phyloP scores from a whole-genome alignment of 2,888 invertebrate genomes.

The Epistrophe eligans region DNA sequence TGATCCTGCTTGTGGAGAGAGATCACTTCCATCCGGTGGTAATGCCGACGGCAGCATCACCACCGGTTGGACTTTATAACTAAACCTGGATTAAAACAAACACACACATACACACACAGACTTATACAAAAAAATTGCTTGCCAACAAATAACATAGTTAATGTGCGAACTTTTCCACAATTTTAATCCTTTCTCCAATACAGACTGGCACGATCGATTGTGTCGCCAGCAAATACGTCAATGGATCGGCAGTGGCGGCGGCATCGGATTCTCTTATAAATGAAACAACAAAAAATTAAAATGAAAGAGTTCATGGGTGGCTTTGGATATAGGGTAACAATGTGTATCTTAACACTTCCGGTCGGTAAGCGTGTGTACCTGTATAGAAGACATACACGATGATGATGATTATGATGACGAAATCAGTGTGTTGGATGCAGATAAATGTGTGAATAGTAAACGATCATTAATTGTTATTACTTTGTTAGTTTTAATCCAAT shows the following conservation, averaged over 20 bases:
- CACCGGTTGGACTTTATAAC: constrained; percentile 27
- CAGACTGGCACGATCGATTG: constrained; percentile 64
- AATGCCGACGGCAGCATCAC: neutral
- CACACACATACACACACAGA: constrained; percentile 5
- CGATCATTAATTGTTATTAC: constrained; percentile 67
- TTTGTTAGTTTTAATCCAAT: constrained; percentile 18
- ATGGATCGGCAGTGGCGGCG: constrained; percentile 21
- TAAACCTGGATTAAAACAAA: constrained; percentile 71
- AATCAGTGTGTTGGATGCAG: constrained; percentile 4
- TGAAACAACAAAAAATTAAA: neutral
- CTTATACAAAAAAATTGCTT: neutral
- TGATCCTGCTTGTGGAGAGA: constrained; percentile 62
- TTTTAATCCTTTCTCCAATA: constrained; percentile 64
- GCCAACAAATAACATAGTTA: constrained; percentile 67
- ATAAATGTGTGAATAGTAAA: constrained; percentile 38
- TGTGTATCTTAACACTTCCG: constrained; percentile 66
- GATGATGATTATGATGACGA: neutral
- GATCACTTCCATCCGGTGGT: constrained; percentile 65
- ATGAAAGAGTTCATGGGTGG: constrained; percentile 57
- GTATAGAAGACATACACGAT: neutral
- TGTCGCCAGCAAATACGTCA: constrained; percentile 19
- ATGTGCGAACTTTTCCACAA: constrained; percentile 73
- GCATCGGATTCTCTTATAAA: constrained; percentile 41
- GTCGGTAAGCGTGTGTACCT: constrained; percentile 22
- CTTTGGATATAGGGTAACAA: constrained; percentile 62